Evolutionary conservation across 2,113 vertebrate species (phyloP).

Genomic region (Phalacrocorax carbo): DNA sequence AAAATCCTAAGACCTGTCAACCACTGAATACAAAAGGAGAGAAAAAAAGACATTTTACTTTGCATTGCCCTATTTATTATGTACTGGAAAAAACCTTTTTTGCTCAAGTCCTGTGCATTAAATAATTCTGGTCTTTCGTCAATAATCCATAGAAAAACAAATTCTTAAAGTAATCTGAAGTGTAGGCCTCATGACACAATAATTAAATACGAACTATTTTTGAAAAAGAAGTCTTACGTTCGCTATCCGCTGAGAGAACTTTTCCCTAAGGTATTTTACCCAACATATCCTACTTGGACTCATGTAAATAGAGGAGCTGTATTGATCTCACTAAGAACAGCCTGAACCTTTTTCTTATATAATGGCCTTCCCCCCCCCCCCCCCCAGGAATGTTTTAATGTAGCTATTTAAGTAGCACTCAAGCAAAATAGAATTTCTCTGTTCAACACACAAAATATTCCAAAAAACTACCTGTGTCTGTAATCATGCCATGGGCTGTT

Average conservation of each 20-base stretch:
- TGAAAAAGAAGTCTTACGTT: neutral
- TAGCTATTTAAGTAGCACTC: neutral
- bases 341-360: neutral
- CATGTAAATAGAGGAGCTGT: neutral
- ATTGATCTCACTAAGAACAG: neutral
- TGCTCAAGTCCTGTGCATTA: neutral
- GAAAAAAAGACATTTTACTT: neutral
- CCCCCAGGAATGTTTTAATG: neutral
- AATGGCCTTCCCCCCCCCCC: fast-evolving
- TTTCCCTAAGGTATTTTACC: neutral
- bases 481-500: neutral
- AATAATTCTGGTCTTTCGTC: neutral
- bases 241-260: neutral
- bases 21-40: neutral
- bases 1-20: neutral
- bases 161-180: neutral
- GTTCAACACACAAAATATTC: neutral
- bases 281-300: neutral
- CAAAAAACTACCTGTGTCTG: neutral
- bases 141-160: neutral
- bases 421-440: neutral
- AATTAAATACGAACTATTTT: conserved; percentile 23
- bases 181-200: neutral
- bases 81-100: neutral
- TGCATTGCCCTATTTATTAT: neutral